These are phyloP conservation scores for Distichodus sexfasciatus DNA, from an alignment of 2,797 vertebrate genomes.

Conservation along the genomic window DNA sequence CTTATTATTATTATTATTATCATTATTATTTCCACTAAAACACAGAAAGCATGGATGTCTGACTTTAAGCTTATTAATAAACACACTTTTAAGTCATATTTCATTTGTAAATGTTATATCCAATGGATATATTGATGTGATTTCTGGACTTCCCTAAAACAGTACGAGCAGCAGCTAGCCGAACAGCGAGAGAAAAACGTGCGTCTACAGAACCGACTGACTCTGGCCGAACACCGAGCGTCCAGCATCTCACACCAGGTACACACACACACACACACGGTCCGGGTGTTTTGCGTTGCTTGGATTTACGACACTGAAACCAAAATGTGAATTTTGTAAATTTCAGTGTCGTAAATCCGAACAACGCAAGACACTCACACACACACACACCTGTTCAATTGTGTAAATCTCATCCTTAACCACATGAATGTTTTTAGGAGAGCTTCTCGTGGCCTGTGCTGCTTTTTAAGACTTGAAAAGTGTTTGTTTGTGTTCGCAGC, in stretches of 20 bases:
- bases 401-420: too few species aligned
- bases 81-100: neutral
- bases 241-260: constrained; percentile 85
- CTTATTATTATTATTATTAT: neutral
- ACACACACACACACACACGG: constrained; percentile 18
- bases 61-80: too few species aligned
- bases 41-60: too few species aligned
- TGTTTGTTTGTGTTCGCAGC: neutral
- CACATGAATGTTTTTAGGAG: too few species aligned
- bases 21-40: neutral
- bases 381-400: too few species aligned
- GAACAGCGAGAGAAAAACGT: constrained; percentile 83
- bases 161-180: constrained; percentile 82
- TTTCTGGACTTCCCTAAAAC: constrained; percentile 43
- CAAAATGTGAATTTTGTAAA: too few species aligned
- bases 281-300: too few species aligned
- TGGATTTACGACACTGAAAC: neutral
- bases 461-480: too few species aligned
- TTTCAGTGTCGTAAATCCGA: too few species aligned
- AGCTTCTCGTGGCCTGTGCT: too few species aligned
- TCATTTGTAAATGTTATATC: neutral
- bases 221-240: constrained; percentile 84
- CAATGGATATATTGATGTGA: neutral
- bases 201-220: constrained; percentile 85
- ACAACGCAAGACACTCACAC: too few species aligned